A percentile compares a stretch with the other conserved stretches of the same genome.
Conservation (phyloP, 92 coral and sea anemone species). For the Metridium senile region DNA sequence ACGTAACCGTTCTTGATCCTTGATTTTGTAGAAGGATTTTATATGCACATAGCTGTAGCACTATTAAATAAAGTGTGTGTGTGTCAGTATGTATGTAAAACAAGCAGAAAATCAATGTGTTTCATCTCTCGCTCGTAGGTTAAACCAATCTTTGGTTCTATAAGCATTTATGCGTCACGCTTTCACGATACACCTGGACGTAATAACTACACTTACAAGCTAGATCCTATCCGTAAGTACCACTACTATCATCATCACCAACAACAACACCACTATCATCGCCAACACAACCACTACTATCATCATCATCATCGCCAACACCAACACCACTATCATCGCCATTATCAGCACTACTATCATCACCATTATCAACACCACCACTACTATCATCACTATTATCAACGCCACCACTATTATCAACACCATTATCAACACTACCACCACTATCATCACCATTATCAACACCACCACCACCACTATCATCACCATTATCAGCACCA, state of each 20-base stretch:
- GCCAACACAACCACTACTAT: background rate
- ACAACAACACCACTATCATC: background rate
- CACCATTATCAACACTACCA: background rate
- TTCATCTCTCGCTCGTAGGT: too few relatives aligned
- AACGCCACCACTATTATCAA: background rate
- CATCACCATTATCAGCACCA: background rate
- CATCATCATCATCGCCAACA: background rate
- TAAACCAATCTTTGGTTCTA: constrained; percentile 64
- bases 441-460: background rate
- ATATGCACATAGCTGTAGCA: too few relatives aligned
- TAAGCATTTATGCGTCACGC: constrained; percentile 69
- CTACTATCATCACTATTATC: background rate
- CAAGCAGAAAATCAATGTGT: too few relatives aligned
- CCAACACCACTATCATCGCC: background rate
- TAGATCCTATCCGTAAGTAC: constrained; percentile 52
- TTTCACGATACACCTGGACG: constrained; percentile 64
- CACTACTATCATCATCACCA: background rate
- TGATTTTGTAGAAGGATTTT: too few relatives aligned
- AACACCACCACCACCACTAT: background rate
- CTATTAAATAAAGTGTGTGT: too few relatives aligned
- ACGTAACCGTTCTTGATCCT: too few relatives aligned
- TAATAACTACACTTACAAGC: constrained; percentile 48
- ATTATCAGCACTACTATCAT: background rate
- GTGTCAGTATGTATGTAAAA: too few relatives aligned
- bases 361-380: background rate